Conservation (phyloP, 2,797 vertebrate species). For the Gymnoscopelus braueri region DNA sequence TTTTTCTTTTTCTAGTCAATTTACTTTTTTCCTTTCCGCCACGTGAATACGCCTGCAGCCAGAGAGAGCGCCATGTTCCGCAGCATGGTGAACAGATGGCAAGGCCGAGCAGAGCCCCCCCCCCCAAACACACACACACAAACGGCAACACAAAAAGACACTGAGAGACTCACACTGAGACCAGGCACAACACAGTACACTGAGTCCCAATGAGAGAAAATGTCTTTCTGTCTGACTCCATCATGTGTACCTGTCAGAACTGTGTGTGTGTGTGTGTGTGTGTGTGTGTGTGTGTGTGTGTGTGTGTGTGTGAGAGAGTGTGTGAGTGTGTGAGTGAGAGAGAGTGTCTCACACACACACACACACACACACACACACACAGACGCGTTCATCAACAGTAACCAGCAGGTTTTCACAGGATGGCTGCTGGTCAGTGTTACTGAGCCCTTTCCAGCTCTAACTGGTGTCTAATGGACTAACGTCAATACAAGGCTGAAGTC, state of each 20-base stretch:
- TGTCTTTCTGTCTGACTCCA: too few relatives aligned
- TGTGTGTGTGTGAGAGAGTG: conserved; percentile 36
- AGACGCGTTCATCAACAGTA: conserved; percentile 7
- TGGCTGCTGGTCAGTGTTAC: neutral
- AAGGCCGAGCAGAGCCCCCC: conserved; percentile 57
- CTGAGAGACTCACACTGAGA: conserved; percentile 68
- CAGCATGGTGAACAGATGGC: conserved; percentile 81
- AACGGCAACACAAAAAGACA: conserved; percentile 29
- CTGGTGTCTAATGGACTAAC: conserved; percentile 52
- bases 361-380: conserved; percentile 30
- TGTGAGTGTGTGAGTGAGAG: conserved; percentile 52
- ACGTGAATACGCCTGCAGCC: conserved; percentile 62
- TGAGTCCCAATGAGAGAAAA: conserved; percentile 54
- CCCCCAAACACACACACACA: conserved; percentile 48
- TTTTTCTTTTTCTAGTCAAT: conserved; percentile 39
- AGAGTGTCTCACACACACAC: conserved; percentile 41
- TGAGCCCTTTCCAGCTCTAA: conserved; percentile 45
- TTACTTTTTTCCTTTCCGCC: conserved; percentile 60
- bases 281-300: conserved; percentile 32
- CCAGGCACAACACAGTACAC: conserved; percentile 63
- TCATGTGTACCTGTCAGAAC: neutral
- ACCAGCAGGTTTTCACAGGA: conserved; percentile 10
- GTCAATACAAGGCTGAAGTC: conserved; percentile 34
- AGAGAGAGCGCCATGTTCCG: conserved; percentile 67
- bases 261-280: neutral